A percentile compares a stretch with the other conserved stretches of the same genome.
These are phyloP conservation scores for Himalopsyche anomala DNA, from an alignment of 2,888 invertebrate species.

Conservation along the genomic window DNA sequence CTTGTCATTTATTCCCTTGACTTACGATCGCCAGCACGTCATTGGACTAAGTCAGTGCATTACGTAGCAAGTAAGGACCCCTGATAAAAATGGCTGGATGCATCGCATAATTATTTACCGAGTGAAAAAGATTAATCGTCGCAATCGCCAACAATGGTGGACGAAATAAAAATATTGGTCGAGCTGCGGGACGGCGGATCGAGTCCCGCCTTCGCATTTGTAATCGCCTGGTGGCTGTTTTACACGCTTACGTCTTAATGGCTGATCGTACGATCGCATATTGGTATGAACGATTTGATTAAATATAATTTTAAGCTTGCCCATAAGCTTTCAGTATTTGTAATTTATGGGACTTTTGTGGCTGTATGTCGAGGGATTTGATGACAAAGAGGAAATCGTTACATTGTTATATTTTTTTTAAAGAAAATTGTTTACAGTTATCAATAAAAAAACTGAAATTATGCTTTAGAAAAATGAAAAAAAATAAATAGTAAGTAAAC, in stretches of 20 bases:
- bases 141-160: constrained; percentile 63
- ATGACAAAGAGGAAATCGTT: too few species aligned
- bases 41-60: constrained; percentile 24
- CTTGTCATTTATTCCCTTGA: background rate
- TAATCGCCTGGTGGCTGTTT: background rate
- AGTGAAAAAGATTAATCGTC: constrained; percentile 63
- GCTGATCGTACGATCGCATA: background rate
- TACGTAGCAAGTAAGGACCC: background rate
- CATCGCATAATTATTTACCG: constrained; percentile 64
- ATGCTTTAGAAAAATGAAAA: too few species aligned
- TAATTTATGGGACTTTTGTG: too few species aligned
- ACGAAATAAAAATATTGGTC: constrained; percentile 57
- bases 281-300: too few species aligned
- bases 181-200: constrained; percentile 44
- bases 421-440: too few species aligned
- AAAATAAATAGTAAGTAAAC: too few species aligned
- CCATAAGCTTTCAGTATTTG: too few species aligned
- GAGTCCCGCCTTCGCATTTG: constrained; percentile 56
- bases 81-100: constrained; percentile 51
- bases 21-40: background rate
- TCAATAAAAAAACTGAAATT: too few species aligned
- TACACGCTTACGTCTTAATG: background rate
- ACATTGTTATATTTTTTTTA: too few species aligned
- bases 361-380: too few species aligned
- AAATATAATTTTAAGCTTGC: too few species aligned